These are phyloP conservation scores for Drosophila peninsularis DNA, from an alignment of 2,888 invertebrate genomes.

Conservation along the genomic window DNA sequence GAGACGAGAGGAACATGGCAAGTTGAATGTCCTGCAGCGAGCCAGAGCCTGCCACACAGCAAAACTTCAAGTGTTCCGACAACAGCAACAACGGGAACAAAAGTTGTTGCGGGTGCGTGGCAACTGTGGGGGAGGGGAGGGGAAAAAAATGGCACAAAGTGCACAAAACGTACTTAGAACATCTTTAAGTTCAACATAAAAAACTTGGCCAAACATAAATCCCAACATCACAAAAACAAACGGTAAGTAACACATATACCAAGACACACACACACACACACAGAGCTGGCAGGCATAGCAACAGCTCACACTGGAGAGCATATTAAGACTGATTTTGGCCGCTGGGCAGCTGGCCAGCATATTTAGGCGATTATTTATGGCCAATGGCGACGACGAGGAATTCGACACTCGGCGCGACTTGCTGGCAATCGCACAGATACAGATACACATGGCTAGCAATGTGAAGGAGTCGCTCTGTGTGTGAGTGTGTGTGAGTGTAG, in stretches of 20 bases:
- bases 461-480: too few species aligned
- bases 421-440: constrained; percentile 36
- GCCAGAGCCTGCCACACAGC: constrained; percentile 47
- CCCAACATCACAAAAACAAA: constrained; percentile 63
- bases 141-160: constrained; percentile 58
- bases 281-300: constrained; percentile 29
- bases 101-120: constrained; percentile 16
- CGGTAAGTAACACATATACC: constrained; percentile 42
- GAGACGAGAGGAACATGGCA: constrained; percentile 29
- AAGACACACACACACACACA: constrained; percentile 9
- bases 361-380: constrained; percentile 78
- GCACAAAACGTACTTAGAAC: constrained; percentile 74
- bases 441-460: neutral
- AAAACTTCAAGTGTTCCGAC: constrained; percentile 67
- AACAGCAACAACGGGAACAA: constrained; percentile 22
- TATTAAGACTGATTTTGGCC: constrained; percentile 79
- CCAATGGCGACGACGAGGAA: constrained; percentile 50
- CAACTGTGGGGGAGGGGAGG: neutral
- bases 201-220: constrained; percentile 75
- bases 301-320: constrained; percentile 56
- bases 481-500: constrained; percentile 20
- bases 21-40: constrained; percentile 71
- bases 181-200: constrained; percentile 77
- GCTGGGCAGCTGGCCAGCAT: constrained; percentile 74
- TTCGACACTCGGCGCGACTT: constrained; percentile 52